These are phyloP conservation scores for Clarias batrachus DNA, from an alignment of 2,113 vertebrate genomes.

Conservation along the genomic window DNA sequence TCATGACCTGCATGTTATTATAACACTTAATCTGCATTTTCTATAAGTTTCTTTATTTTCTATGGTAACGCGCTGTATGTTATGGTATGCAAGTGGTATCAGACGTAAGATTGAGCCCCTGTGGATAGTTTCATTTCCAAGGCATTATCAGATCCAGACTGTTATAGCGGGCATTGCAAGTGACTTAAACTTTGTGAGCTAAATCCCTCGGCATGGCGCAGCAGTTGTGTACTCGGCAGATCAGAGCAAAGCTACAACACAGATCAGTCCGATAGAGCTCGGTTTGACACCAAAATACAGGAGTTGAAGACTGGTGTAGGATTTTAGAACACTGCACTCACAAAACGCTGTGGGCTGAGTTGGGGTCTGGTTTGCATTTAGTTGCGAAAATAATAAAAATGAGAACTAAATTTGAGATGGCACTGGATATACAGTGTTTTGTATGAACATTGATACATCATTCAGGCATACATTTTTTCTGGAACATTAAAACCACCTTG, in stretches of 20 bases:
- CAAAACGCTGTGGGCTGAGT: not conserved
- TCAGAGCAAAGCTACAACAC: slow-evolving; percentile 9
- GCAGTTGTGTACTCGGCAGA: slow-evolving; percentile 17
- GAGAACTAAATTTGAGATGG: not conserved
- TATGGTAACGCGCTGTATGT: not conserved
- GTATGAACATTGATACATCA: not conserved
- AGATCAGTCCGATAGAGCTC: slow-evolving; percentile 34
- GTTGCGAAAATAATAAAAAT: not conserved
- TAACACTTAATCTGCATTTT: not conserved
- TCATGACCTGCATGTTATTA: not conserved
- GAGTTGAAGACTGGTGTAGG: slow-evolving; percentile 5
- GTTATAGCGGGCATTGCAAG: slow-evolving; percentile 6
- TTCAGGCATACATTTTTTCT: no score
- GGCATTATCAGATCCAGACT: slow-evolving; percentile 14
- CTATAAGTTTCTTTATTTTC: not conserved
- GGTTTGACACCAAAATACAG: slow-evolving; percentile 17
- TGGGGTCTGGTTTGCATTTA: slow-evolving; percentile 12
- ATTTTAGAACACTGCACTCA: not conserved
- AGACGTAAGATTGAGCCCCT: not conserved
- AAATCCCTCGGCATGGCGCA: slow-evolving; percentile 27
- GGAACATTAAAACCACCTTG: no score
- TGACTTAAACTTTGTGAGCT: slow-evolving; percentile 5
- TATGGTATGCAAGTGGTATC: not conserved
- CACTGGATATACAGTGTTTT: not conserved
- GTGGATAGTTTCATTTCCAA: slow-evolving; percentile 1